Percentiles rank a stretch among this genome's conserved stretches.
These are phyloP conservation scores for Chaenodraco wilsoni DNA, from an alignment of 2,797 vertebrate genomes.

Conservation along the genomic window DNA sequence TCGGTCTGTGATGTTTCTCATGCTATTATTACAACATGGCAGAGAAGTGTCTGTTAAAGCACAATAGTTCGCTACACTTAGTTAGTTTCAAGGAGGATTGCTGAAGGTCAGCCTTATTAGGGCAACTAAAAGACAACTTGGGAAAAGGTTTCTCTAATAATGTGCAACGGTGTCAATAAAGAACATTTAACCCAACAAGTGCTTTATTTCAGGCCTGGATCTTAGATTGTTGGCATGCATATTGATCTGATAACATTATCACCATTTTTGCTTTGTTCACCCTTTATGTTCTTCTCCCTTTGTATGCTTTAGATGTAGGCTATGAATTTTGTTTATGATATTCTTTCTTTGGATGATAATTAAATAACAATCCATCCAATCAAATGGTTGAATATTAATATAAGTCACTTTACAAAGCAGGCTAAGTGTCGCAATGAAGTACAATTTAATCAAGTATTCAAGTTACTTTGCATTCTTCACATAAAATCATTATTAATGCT, in stretches of 20 bases:
- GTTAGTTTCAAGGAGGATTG: constrained; percentile 12
- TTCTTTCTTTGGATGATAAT: not conserved
- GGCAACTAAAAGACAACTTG: constrained; percentile 1
- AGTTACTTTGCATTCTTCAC: not conserved
- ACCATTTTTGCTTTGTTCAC: not conserved
- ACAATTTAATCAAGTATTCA: not conserved
- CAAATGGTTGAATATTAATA: not conserved
- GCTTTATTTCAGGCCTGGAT: not conserved
- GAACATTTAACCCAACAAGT: not conserved
- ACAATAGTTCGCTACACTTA: constrained; percentile 8
- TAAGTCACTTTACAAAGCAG: not conserved
- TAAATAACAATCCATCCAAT: not conserved
- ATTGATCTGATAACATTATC: not conserved
- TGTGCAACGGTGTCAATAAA: not conserved
- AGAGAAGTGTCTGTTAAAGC: constrained; percentile 1
- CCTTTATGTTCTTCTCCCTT: not conserved
- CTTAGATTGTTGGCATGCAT: not conserved
- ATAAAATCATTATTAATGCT: not conserved
- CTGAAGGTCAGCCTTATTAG: not conserved
- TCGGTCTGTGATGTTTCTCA: not conserved
- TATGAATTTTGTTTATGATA: not conserved
- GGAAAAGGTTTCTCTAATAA: constrained; percentile 1
- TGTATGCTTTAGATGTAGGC: not conserved
- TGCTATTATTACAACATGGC: not conserved
- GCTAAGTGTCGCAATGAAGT: no score